Evolutionary conservation across 2,113 vertebrate genomes (phyloP).

Genomic region (Mesembrinibis cayennensis): DNA sequence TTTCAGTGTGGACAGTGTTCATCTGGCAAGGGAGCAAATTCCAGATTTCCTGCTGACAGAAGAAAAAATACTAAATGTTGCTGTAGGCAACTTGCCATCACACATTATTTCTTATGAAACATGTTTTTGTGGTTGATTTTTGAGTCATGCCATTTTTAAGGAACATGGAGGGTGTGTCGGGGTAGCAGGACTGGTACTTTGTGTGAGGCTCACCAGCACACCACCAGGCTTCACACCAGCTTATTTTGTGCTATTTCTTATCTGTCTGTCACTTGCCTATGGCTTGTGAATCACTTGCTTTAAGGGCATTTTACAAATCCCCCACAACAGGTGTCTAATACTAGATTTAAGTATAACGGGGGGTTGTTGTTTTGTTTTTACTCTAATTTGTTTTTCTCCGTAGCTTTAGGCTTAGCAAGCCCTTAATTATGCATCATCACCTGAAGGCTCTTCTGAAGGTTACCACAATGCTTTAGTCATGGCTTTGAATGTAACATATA

Average conservation of each 20-base stretch:
- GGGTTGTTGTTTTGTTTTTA: background rate
- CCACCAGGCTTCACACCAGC: background rate
- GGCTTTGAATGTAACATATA: background rate
- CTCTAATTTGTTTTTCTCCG: background rate
- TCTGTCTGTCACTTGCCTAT: background rate
- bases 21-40: conserved; percentile 28
- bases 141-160: conserved; percentile 4
- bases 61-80: conserved; percentile 35
- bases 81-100: conserved; percentile 30
- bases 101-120: conserved; percentile 56
- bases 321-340: conserved; percentile 8
- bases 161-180: background rate
- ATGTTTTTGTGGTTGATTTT: conserved; percentile 43
- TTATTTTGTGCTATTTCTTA: background rate
- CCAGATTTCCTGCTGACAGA: conserved; percentile 49
- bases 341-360: background rate
- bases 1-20: background rate
- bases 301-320: background rate
- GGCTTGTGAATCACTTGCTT: background rate
- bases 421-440: background rate
- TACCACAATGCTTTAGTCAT: background rate
- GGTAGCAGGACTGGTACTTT: background rate
- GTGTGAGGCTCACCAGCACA: background rate
- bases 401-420: background rate
- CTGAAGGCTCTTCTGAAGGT: conserved; percentile 4